Percentiles rank a stretch among this genome's conserved stretches.
Evolutionary conservation across 2,113 vertebrate genomes (phyloP).

Genomic region (Brienomyrus longianalis): DNA sequence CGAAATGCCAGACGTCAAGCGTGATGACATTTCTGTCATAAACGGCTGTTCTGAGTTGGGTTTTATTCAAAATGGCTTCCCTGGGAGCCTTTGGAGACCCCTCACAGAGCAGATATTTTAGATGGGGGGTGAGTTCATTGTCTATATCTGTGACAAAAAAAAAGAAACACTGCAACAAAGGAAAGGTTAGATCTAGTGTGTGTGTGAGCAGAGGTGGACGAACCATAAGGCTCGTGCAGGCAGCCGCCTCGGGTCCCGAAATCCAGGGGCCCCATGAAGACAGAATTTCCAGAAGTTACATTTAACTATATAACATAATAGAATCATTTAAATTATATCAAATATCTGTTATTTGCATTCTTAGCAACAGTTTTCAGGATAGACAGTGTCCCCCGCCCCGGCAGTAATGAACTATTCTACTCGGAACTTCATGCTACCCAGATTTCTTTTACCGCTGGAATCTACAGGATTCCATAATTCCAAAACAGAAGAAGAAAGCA

Average conservation of each 20-base stretch:
- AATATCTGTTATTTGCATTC: background rate
- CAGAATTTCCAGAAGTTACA: background rate
- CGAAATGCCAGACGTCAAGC: background rate
- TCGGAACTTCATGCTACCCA: too few relatives aligned
- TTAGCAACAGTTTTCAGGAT: background rate
- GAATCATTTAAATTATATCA: background rate
- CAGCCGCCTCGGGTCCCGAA: background rate
- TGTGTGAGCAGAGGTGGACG: background rate
- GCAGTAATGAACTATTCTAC: background rate
- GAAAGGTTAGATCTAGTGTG: background rate
- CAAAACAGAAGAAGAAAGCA: too few relatives aligned
- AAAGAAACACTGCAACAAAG: background rate
- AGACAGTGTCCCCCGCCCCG: background rate
- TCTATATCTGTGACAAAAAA: background rate
- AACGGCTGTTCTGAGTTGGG: background rate
- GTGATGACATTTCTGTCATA: constrained; percentile 1
- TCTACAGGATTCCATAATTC: too few relatives aligned
- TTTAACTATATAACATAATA: background rate
- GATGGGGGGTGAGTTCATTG: background rate
- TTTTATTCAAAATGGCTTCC: constrained; percentile 2
- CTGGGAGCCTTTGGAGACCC: background rate
- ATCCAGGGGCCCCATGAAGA: background rate
- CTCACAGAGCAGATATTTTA: background rate
- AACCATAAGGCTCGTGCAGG: background rate
- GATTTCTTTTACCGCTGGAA: too few relatives aligned